Evolutionary conservation across 2,797 vertebrate species (phyloP).

Genomic region (Ptychobarbus kaznakovi): DNA sequence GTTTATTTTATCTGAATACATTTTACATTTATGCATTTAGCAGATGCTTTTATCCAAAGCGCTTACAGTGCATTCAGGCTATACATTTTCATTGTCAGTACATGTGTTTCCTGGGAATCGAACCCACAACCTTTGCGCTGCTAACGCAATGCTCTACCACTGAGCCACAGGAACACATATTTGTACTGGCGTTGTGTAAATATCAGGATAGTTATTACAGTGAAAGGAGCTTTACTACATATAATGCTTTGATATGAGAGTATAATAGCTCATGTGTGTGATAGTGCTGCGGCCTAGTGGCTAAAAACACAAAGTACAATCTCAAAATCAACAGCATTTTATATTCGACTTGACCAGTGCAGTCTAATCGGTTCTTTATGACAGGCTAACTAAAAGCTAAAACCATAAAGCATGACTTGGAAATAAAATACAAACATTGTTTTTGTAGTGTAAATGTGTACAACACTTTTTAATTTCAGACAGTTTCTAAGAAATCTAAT

Average conservation of each 20-base stretch:
- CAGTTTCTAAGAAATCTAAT: not conserved
- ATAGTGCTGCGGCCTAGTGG: not conserved
- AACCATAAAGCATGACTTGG: not conserved
- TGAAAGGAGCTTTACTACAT: not conserved
- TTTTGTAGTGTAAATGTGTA: not conserved
- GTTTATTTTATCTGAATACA: not conserved
- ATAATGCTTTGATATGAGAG: not conserved
- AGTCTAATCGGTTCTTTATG: not conserved
- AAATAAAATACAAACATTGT: not conserved
- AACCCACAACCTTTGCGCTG: too few relatives aligned
- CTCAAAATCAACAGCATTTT: not conserved
- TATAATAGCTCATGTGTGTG: not conserved
- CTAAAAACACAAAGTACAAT: not conserved
- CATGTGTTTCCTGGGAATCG: too few relatives aligned
- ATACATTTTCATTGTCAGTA: too few relatives aligned
- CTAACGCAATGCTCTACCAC: too few relatives aligned
- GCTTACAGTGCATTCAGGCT: too few relatives aligned
- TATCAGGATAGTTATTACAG: not conserved
- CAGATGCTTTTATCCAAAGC: too few relatives aligned
- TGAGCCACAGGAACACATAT: too few relatives aligned
- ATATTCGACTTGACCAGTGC: not conserved
- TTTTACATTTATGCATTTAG: too few relatives aligned
- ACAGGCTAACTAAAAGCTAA: too few relatives aligned
- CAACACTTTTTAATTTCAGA: not conserved
- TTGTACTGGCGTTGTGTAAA: not conserved